Percentiles rank a stretch among this genome's conserved stretches.
Conservation (phyloP, 2,797 vertebrate species). For the Falco novaeseelandiae region DNA sequence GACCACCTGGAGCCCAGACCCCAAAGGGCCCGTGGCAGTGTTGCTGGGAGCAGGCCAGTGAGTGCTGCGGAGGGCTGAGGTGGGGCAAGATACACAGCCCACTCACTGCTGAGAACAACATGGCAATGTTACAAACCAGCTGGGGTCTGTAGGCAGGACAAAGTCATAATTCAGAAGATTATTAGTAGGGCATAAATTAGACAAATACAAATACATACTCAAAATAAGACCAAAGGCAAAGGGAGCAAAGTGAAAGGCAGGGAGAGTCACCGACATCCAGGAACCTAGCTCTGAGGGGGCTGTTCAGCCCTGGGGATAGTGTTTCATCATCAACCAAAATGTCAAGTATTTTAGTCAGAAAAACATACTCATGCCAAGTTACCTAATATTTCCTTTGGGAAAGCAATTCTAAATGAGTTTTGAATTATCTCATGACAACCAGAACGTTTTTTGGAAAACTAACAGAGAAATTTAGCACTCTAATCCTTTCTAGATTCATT, state of each 20-base stretch:
- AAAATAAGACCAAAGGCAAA: neutral
- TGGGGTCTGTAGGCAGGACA: neutral
- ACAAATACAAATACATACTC: neutral
- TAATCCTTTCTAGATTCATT: constrained; percentile 26
- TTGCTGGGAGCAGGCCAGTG: neutral
- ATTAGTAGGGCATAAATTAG: neutral
- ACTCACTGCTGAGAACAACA: neutral
- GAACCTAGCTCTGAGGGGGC: neutral
- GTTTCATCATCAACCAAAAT: constrained; percentile 9
- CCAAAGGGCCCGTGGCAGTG: neutral
- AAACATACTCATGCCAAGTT: constrained; percentile 41
- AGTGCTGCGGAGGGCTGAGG: neutral
- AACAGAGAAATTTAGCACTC: constrained; percentile 62
- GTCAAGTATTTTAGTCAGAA: constrained; percentile 46
- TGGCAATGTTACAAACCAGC: neutral
- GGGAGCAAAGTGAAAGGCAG: neutral
- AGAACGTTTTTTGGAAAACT: constrained; percentile 55
- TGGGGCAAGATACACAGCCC: neutral
- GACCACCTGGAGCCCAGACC: neutral
- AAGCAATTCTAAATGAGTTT: constrained; percentile 70
- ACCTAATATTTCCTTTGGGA: constrained; percentile 71
- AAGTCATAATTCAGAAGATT: neutral
- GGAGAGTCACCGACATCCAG: neutral
- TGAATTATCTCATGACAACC: constrained; percentile 60
- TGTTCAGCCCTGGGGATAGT: neutral